These are phyloP conservation scores for Metallyticus violacea DNA, from an alignment of 2,888 invertebrate species.

Conservation along the genomic window DNA sequence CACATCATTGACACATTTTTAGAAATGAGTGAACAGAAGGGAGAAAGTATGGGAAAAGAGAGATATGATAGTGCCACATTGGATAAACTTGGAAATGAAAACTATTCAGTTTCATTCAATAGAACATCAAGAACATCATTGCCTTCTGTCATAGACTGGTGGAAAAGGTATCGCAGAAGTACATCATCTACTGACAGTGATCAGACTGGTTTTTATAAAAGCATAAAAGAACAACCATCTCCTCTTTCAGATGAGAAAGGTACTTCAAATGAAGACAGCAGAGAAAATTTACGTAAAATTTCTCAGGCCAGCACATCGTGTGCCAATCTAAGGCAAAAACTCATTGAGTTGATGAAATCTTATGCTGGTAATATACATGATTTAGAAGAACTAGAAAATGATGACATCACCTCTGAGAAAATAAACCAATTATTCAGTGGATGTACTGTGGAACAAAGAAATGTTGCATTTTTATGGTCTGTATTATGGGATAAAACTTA, in stretches of 20 bases:
- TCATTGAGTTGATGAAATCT: constrained; percentile 7
- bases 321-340: neutral
- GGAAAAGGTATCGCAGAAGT: neutral
- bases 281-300: neutral
- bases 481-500: constrained; percentile 69
- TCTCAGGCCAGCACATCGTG: neutral
- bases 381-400: constrained; percentile 59
- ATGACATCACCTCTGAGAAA: constrained; percentile 59
- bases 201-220: neutral
- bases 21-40: neutral
- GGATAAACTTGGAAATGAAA: neutral
- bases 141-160: neutral
- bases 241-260: neutral
- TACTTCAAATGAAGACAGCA: neutral
- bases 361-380: neutral
- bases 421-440: constrained; percentile 53
- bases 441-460: constrained; percentile 65
- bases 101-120: neutral
- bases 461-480: constrained; percentile 70
- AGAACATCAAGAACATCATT: neutral
- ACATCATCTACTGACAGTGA: neutral
- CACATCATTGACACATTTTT: neutral
- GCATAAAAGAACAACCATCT: neutral
- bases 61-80: neutral
- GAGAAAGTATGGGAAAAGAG: neutral